Percentiles rank a stretch among this genome's conserved stretches.
phyloP scores from a whole-genome alignment of 1,140 invertebrate species.

The Oedothorax gibbosus region DNA sequence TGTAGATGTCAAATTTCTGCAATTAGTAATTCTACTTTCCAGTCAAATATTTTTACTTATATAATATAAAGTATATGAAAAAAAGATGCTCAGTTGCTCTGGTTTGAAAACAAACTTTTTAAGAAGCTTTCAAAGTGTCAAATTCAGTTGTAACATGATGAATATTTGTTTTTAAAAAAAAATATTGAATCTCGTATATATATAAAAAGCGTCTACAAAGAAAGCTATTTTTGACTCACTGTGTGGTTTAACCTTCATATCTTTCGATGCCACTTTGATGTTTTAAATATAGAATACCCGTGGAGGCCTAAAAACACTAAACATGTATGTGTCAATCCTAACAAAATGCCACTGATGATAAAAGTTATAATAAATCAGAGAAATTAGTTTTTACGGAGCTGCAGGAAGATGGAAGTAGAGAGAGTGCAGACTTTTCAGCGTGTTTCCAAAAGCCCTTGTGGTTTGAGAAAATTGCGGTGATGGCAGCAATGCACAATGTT shows the following conservation, averaged over 20 bases:
- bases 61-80: conserved; percentile 32
- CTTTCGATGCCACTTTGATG: conserved; percentile 46
- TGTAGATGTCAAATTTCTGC: conserved; percentile 44
- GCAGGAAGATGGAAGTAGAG: conserved; percentile 28
- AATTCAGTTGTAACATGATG: conserved; percentile 17
- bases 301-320: conserved; percentile 41
- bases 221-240: conserved; percentile 46
- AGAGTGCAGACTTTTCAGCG: conserved; percentile 36
- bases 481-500: conserved; percentile 61
- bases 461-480: conserved; percentile 44
- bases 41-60: conserved; percentile 48
- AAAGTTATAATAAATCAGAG: conserved; percentile 39
- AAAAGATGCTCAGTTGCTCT: conserved; percentile 34
- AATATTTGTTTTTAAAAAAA: conserved; percentile 31
- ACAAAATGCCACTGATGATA: conserved; percentile 16
- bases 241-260: conserved; percentile 56
- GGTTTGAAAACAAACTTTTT: conserved; percentile 37
- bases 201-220: conserved; percentile 26
- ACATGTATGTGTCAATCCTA: conserved; percentile 41
- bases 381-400: conserved; percentile 34
- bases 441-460: conserved; percentile 31
- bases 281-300: conserved; percentile 39
- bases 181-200: conserved; percentile 3
- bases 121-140: conserved; percentile 41
- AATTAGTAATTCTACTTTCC: conserved; percentile 43